Evolutionary conservation across 2,113 vertebrate species (phyloP).

Genomic region (Xiphophorus hellerii): DNA sequence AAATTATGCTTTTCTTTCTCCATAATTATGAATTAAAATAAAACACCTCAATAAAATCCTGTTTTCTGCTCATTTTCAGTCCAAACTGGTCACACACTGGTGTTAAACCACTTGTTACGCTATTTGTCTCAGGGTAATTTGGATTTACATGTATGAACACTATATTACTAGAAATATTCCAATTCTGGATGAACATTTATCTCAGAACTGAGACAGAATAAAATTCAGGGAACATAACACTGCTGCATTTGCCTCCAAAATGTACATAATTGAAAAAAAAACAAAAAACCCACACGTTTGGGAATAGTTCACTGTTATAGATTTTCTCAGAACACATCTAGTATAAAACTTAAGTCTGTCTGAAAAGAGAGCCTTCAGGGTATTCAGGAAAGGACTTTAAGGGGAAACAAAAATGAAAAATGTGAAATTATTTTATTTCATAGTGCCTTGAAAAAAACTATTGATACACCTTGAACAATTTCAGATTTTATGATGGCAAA

Average conservation of each 20-base stretch:
- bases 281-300: background rate
- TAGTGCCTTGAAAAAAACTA: background rate
- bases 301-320: background rate
- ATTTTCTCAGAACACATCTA: background rate
- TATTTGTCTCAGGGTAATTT: no score
- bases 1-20: background rate
- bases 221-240: background rate
- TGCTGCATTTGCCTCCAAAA: background rate
- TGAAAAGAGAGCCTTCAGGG: background rate
- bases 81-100: background rate
- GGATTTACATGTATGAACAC: background rate
- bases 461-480: background rate
- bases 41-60: no score
- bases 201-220: background rate
- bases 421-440: background rate
- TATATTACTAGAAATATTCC: background rate
- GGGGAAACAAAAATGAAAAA: background rate
- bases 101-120: background rate
- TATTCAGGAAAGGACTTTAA: background rate
- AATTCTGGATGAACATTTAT: background rate
- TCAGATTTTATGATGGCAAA: background rate
- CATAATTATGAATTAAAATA: background rate
- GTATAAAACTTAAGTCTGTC: background rate
- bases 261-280: background rate
- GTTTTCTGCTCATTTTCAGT: no score